Conservation (phyloP, 2,797 vertebrate genomes). For the Emydoidea blandingii region DNA sequence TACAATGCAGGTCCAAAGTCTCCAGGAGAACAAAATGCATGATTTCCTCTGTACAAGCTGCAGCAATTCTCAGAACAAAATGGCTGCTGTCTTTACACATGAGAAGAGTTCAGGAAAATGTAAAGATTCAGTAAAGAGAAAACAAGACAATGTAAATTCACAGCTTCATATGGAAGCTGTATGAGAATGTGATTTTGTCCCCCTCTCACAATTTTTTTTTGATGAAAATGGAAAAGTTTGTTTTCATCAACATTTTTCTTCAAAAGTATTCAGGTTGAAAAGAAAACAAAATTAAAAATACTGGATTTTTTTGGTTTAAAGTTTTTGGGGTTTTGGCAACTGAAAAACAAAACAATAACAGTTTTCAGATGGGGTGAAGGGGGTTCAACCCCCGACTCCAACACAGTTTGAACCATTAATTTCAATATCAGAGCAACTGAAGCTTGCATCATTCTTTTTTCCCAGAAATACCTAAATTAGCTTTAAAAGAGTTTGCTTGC, state of each 20-base stretch:
- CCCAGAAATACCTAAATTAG: constrained; percentile 36
- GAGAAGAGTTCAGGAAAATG: background rate
- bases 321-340: background rate
- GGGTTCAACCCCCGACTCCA: background rate
- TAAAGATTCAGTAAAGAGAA: background rate
- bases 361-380: background rate
- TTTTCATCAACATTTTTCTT: background rate
- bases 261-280: background rate
- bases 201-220: background rate
- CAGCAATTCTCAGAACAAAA: background rate
- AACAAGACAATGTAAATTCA: background rate
- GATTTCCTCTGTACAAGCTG: background rate
- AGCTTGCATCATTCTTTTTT: constrained; percentile 22
- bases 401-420: background rate
- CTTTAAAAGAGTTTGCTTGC: background rate
- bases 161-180: background rate
- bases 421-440: background rate
- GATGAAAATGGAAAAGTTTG: background rate
- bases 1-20: background rate
- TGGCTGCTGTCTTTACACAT: background rate
- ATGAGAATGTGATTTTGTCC: background rate
- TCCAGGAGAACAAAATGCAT: background rate
- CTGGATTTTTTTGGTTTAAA: background rate
- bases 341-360: background rate
- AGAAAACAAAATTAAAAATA: too few relatives aligned